Evolutionary conservation across 2,888 invertebrate species (phyloP), one percentile per base, ranked within the genome.

Genomic region (Trissoscelio sp.): DNA sequence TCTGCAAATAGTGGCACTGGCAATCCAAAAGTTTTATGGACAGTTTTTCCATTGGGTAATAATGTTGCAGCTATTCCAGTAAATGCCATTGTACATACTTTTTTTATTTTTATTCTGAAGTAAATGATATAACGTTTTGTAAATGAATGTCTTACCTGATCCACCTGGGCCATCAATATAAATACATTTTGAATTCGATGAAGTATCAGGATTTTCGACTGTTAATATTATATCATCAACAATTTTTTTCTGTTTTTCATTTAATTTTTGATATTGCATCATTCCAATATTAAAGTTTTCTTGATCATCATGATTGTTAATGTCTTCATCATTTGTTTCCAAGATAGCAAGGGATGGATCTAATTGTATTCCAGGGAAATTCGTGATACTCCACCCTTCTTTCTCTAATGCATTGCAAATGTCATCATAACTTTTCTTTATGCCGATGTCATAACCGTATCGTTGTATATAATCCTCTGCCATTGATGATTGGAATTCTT

Each of bases 61-160:
- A 53, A 51, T n/a, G 24, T 53, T n/a, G 48, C 48, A 22, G 37
- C 48, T 48, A 37, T 37, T n/a, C 37, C 37, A 37, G 37, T 37
- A n/a, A 37, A 89, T 2, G 88, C 88, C 67, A 89, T 86, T 82
- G 79, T 48, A 82, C 67, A 14, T 73, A 81, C n/a, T 81, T 57
- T 72, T 58, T 20, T 74, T 62, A 14, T 67, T 44, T 44, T 67
- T 39, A 9, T 31, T 34, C 24, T n/a, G 9, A 24, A 82, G 55
- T 60, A 79, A 53, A 62, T 82, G 37, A 37, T 53, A 79, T 7
- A 79, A 44, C 24, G 82, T 69, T 31, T 18, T 46, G 7, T 62
- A 62, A 62, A 44, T 44, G 28, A 60, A 60, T 11, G 60, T 60
- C 22, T 57, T 39, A 39, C 57, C 57, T 12, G 57, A 62, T 46